phyloP scores from a whole-genome alignment of 2,797 vertebrate species.

The Danio kyathit region DNA sequence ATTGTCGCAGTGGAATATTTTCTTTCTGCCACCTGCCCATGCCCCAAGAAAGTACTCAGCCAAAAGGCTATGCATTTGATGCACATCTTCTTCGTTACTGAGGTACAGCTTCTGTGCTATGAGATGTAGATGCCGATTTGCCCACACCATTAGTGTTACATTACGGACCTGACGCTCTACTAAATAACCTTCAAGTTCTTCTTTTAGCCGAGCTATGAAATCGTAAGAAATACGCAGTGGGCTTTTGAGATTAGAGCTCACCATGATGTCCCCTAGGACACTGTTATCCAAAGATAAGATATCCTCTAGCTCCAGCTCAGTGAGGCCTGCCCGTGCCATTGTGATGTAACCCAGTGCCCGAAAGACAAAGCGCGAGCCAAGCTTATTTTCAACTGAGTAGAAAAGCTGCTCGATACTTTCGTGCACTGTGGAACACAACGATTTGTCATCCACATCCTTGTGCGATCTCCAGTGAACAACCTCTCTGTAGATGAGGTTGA shows the following conservation, averaged over 20 bases:
- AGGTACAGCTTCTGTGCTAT: constrained; percentile 98
- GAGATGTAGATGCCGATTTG: constrained; percentile 96
- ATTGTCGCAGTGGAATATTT: constrained; percentile 89
- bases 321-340: constrained; percentile 94
- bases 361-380: constrained; percentile 90
- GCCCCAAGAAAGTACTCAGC: constrained; percentile 98
- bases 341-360: constrained; percentile 97
- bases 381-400: constrained; percentile 92
- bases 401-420: constrained; percentile 98
- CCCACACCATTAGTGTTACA: constrained; percentile 94
- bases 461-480: constrained; percentile 97
- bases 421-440: constrained; percentile 94
- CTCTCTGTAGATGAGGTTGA: constrained; percentile 97
- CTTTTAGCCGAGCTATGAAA: constrained; percentile 92
- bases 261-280: constrained; percentile 90
- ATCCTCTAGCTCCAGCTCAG: constrained; percentile 96
- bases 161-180: constrained; percentile 97
- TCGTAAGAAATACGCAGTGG: constrained; percentile 93
- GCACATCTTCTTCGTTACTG: constrained; percentile 89
- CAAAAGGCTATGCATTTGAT: constrained; percentile 95
- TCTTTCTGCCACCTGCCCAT: constrained; percentile 97
- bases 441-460: constrained; percentile 96
- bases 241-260: constrained; percentile 85
- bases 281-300: constrained; percentile 96
- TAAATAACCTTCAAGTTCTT: constrained; percentile 93